Base-by-base conservation (phyloP, 2,888 invertebrate species). In the Napeogenes sylphis region DNA sequence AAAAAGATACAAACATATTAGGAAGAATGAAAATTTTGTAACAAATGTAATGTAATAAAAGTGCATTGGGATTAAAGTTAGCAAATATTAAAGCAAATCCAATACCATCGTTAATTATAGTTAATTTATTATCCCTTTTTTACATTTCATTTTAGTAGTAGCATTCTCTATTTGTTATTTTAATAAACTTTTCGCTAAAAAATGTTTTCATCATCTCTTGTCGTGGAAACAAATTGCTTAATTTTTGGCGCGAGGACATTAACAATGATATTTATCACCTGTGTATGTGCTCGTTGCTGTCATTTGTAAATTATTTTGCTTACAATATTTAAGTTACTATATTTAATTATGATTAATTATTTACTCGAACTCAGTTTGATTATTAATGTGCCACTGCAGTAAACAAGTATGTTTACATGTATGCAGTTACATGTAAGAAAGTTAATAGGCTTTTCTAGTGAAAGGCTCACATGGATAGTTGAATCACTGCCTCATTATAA, bases 141-240 rank as follows among this genome's bases (percentile, higher is more conserved):
- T 8, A 12, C 6, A 51, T 51, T 51, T 12, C 21, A 30, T 51
- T 51, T 51, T 30, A 51, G 21, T 30, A 51, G 12, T 21, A 51
- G 8, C 46, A 60, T 53, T 60, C 51, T 61, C 68, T 64, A 65
- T 70, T 67, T 69, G 67, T 74, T 75, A 76, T 79, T 79, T 82
- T 82, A 86, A 84, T 85, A 85, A 84, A 84, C 77, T 76, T 76
- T 51, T 76, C 73, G 81, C 76, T 84, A 82, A 87, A 81, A 85
- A 86, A 87, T 87, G 86, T 80, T 83, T 87, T 85, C 87, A 87
- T 89, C 86, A 88, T 87, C 86, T 81, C 78, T 79, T 83, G 81
- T 82, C 83, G 79, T 75, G 76, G 66, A 76, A 86, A 89, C 84
- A 85, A 87, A 88, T 88, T 87, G 81, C 86, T 87, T 85, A 79